Conservation (phyloP, 1,140 invertebrate genomes). For the Leptoteleia sp. region DNA sequence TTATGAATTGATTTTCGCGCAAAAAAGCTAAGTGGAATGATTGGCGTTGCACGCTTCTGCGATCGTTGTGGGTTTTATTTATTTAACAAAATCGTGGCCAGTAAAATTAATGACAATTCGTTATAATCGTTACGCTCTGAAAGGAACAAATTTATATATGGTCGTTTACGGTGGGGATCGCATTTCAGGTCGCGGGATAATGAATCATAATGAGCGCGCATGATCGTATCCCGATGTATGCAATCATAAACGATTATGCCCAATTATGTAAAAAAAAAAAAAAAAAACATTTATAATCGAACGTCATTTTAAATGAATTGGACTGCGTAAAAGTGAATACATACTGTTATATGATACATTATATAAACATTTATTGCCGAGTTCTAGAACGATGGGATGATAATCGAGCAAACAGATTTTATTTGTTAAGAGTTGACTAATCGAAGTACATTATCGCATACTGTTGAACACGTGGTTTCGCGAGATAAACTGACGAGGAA, state of each 20-base stretch:
- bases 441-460: slow-evolving; percentile 19
- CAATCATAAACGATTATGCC: slow-evolving; percentile 54
- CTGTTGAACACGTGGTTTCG: background rate
- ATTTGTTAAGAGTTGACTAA: slow-evolving; percentile 9
- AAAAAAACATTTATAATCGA: slow-evolving; percentile 58
- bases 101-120: slow-evolving; percentile 59
- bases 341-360: slow-evolving; percentile 42
- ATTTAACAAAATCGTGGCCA: slow-evolving; percentile 47
- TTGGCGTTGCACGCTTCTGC: slow-evolving; percentile 15
- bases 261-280: slow-evolving; percentile 60
- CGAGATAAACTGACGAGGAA: slow-evolving; percentile 12
- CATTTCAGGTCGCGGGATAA: slow-evolving; percentile 34
- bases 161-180: slow-evolving; percentile 33
- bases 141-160: slow-evolving; percentile 63
- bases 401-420: too few species aligned
- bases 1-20: slow-evolving; percentile 5
- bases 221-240: slow-evolving; percentile 30
- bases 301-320: slow-evolving; percentile 50
- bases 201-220: slow-evolving; percentile 54
- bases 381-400: slow-evolving; percentile 4
- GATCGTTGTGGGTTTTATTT: slow-evolving; percentile 37
- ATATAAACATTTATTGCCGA: slow-evolving; percentile 36
- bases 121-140: slow-evolving; percentile 49
- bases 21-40: slow-evolving; percentile 13
- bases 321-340: slow-evolving; percentile 41